These are phyloP conservation scores for Haliclystus octoradiatus DNA, from an alignment of 30 jellyfish, hydroid and myxozoan genomes.

Conservation along the genomic window DNA sequence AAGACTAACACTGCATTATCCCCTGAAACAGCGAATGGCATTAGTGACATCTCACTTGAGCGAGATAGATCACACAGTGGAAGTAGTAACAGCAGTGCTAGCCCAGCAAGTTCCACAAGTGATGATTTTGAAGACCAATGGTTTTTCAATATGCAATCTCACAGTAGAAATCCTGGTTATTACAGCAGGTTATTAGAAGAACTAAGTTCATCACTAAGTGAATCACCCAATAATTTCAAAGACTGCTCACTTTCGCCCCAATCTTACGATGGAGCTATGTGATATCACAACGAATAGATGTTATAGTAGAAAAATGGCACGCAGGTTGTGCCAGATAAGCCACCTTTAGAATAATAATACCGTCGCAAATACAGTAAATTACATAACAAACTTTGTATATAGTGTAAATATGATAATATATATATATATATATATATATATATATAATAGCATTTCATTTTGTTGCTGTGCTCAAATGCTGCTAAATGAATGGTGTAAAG, in stretches of 20 bases:
- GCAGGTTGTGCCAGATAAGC: too few relatives aligned
- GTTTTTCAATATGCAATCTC: neutral
- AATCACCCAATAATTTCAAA: neutral
- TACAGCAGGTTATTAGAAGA: neutral
- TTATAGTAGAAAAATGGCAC: too few relatives aligned
- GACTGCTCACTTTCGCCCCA: neutral
- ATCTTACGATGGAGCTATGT: neutral
- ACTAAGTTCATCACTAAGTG: neutral
- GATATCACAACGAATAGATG: too few relatives aligned
- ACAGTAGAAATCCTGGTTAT: neutral
- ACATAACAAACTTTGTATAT: neutral
- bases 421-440: conserved; percentile 4
- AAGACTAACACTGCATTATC: neutral
- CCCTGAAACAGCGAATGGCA: too few relatives aligned
- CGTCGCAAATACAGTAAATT: too few relatives aligned
- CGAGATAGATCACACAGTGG: neutral
- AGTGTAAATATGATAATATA: neutral
- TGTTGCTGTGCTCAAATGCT: neutral
- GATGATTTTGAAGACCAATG: neutral
- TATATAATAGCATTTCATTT: neutral
- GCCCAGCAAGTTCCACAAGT: neutral
- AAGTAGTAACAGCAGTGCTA: neutral
- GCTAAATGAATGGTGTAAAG: neutral
- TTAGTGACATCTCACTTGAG: neutral
- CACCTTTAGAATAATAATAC: too few relatives aligned